Base-by-base conservation (phyloP, 2,888 invertebrate species). In the Podotricha telesiphe region DNA sequence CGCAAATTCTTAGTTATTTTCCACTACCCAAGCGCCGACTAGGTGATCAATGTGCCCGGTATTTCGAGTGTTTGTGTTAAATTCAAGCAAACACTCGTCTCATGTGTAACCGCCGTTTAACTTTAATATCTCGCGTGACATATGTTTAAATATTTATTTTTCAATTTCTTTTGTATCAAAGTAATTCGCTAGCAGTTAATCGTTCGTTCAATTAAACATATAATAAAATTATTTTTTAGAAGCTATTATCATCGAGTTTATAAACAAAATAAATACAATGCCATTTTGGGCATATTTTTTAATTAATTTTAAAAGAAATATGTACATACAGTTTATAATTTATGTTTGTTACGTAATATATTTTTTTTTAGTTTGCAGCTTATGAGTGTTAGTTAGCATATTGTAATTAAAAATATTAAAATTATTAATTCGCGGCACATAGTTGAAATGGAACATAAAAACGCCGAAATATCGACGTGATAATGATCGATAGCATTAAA, bases 61-160 rank as follows among this genome's bases (percentile, higher is more conserved):
- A 56, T 68, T 65, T 70, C 51, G 28, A 70, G 68, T 70, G 61
- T 70, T 70, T 70, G 58, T 63, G 28, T 42, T 58, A 63, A 56
- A 56, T 56, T 68, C 55, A 34, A 11, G 45, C 61, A 70, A 70
- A 70, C 68, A 68, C 68, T 68, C 11, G 55, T 62, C 13, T 20
- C 34, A 70, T 61, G 53, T 65, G 50, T 61, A 58, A 59, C 59
- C 50, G 22, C 20, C 63, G 63, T 70, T 59, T 67, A 53, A 59
- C 70, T 59, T 65, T 61, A 47, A 61, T 70, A 70, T 70, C 65
- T 51, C 45, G 34, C 15, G 20, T 65, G 55, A 55, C 67, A 65
- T 15, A 19, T 51, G 28, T 59, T 65, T 47, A 34, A 59, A 65
- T 69, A 61, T 68, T 68, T 68, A 45, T 68, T 65, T 53, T 61